Evolutionary conservation across 2,113 vertebrate genomes (phyloP).

Genomic region (Mastomys natalensis): DNA sequence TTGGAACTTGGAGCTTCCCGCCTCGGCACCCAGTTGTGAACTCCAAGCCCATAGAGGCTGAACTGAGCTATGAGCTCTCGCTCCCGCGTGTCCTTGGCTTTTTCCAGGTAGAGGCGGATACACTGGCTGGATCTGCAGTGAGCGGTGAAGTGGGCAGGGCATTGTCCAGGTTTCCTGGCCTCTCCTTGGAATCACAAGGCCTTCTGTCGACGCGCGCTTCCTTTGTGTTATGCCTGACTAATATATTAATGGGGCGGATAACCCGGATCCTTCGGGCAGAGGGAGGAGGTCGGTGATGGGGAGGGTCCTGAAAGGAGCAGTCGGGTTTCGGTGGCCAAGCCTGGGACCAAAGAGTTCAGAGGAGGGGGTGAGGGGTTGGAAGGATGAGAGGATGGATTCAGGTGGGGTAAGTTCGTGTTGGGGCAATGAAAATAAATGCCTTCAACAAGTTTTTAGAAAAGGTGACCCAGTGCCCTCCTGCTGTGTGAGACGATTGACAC

Average conservation of each 20-base stretch:
- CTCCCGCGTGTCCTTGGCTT: background rate
- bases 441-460: constrained; percentile 47
- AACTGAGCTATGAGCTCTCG: background rate
- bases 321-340: constrained; percentile 60
- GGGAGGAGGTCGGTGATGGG: constrained; percentile 37
- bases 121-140: constrained; percentile 4
- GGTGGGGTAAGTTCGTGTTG: constrained; percentile 32
- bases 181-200: constrained; percentile 39
- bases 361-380: background rate
- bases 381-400: constrained; percentile 45
- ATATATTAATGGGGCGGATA: constrained; percentile 77
- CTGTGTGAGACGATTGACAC: background rate
- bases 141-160: constrained; percentile 47
- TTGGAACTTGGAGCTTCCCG: background rate
- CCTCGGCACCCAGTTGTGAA: background rate
- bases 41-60: background rate
- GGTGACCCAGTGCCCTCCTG: background rate
- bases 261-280: constrained; percentile 63
- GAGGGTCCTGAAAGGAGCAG: constrained; percentile 48
- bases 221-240: constrained; percentile 78
- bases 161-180: constrained; percentile 61
- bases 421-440: background rate
- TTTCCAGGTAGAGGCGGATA: background rate
- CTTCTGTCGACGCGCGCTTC: constrained; percentile 78
- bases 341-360: constrained; percentile 75